Percentiles rank a stretch among this genome's conserved stretches.
Conservation (phyloP, 1,140 invertebrate species). For the Bacillus rossius region DNA sequence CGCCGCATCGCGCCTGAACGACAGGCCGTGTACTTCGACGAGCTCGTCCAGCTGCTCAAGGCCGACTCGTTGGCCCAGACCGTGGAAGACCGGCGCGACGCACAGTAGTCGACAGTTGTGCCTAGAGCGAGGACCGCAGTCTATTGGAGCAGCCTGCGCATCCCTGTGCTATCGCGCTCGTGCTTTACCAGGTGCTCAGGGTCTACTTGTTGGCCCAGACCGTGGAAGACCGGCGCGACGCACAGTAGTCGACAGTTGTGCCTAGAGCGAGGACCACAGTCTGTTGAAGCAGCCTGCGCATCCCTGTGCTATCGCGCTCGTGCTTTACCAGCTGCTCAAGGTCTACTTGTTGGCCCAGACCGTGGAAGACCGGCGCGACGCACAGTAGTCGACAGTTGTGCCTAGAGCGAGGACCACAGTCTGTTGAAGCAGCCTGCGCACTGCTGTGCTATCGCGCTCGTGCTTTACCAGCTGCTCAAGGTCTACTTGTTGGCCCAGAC, state of each 20-base stretch:
- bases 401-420: conserved; percentile 17
- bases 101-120: no score
- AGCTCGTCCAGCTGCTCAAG: conserved; percentile 48
- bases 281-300: conserved; percentile 36
- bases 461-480: conserved; percentile 48
- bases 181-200: conserved; percentile 48
- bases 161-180: conserved; percentile 44
- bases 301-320: conserved; percentile 44
- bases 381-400: no score
- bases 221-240: conserved; percentile 24
- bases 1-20: conserved; percentile 41
- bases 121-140: conserved; percentile 17
- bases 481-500: conserved; percentile 41
- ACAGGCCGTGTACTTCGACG: conserved; percentile 44
- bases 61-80: conserved; percentile 41
- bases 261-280: conserved; percentile 17
- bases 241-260: no score
- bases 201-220: conserved; percentile 41
- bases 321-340: conserved; percentile 48
- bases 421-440: conserved; percentile 36
- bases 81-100: conserved; percentile 24
- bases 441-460: conserved; percentile 44
- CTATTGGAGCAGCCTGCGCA: conserved; percentile 36
- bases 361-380: conserved; percentile 24
- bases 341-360: conserved; percentile 41